A percentile compares a stretch with the other conserved stretches of the same genome.
Evolutionary conservation across 2,888 invertebrate genomes (phyloP).

Genomic region (Axea sp.): DNA sequence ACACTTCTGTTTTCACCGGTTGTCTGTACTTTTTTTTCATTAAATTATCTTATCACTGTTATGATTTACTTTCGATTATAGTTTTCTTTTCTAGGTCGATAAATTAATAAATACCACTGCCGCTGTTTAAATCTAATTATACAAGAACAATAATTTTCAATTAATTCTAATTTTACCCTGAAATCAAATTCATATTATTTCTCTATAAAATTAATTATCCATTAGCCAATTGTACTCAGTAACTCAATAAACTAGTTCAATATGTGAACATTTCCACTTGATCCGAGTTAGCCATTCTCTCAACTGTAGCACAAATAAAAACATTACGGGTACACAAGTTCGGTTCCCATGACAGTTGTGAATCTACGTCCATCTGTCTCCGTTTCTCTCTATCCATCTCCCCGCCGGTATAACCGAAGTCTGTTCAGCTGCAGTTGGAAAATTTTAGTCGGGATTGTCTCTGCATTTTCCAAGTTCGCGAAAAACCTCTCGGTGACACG

Average conservation of each 20-base stretch:
- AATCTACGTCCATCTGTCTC: slow-evolving; percentile 34
- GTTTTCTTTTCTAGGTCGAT: no score
- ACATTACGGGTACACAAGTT: slow-evolving; percentile 56
- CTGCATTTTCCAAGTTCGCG: slow-evolving; percentile 27
- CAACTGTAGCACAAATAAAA: slow-evolving; percentile 46
- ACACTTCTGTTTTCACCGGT: no score
- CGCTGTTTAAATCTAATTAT: no score
- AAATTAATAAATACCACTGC: no score
- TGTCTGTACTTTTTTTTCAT: no score
- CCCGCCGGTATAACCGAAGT: slow-evolving; percentile 22
- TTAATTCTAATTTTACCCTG: no score
- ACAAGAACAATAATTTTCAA: no score
- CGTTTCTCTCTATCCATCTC: slow-evolving; percentile 14
- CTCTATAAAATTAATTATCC: no score
- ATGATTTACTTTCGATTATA: no score
- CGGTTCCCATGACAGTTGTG: slow-evolving; percentile 58
- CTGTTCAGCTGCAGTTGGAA: slow-evolving; percentile 37
- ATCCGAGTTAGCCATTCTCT: slow-evolving; percentile 37
- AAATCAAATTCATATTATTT: no score
- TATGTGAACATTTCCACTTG: slow-evolving; percentile 31
- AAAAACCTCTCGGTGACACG: slow-evolving; percentile 24
- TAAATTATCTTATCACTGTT: no score
- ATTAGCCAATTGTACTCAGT: slow-evolving; percentile 33
- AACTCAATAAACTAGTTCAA: slow-evolving; percentile 31
- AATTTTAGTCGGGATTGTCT: slow-evolving; percentile 47